These are phyloP conservation scores for Nettapus auritus DNA, from an alignment of 2,113 vertebrate genomes.

Conservation along the genomic window DNA sequence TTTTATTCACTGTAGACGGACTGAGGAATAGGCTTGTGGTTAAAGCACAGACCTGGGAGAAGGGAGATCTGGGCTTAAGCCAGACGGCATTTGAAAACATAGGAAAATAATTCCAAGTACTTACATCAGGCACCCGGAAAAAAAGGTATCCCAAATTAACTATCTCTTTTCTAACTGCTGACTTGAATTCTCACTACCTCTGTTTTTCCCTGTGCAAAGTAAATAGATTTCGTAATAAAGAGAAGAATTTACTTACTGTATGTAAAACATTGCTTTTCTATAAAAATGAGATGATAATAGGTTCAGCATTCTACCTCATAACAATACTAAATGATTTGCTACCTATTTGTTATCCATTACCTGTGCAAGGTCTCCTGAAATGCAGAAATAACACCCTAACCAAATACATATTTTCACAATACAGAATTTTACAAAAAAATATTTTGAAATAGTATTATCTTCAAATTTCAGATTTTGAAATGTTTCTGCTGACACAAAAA, in stretches of 20 bases:
- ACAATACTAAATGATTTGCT: neutral
- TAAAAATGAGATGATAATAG: neutral
- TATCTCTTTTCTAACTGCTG: neutral
- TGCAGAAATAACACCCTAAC: neutral
- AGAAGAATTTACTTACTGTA: neutral
- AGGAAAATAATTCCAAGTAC: slow-evolving; percentile 12
- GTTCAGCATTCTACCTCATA: neutral
- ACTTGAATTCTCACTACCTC: neutral
- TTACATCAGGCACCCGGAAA: slow-evolving; percentile 19
- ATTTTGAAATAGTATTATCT: neutral
- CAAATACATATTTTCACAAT: neutral
- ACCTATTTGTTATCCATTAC: neutral
- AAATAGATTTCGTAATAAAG: neutral
- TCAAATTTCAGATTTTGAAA: neutral
- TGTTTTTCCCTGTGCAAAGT: neutral
- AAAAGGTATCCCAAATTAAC: neutral
- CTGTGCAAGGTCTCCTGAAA: neutral
- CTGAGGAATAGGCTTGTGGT: slow-evolving; percentile 3
- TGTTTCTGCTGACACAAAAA: neutral
- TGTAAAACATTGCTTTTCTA: neutral
- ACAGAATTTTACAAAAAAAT: neutral
- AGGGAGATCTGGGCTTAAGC: neutral
- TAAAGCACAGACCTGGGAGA: slow-evolving; percentile 11
- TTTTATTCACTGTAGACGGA: slow-evolving; percentile 30
- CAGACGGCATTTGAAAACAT: slow-evolving; percentile 47